Evolutionary conservation across 2,888 invertebrate genomes (phyloP).

Genomic region (Allophyes oxyacanthae): DNA sequence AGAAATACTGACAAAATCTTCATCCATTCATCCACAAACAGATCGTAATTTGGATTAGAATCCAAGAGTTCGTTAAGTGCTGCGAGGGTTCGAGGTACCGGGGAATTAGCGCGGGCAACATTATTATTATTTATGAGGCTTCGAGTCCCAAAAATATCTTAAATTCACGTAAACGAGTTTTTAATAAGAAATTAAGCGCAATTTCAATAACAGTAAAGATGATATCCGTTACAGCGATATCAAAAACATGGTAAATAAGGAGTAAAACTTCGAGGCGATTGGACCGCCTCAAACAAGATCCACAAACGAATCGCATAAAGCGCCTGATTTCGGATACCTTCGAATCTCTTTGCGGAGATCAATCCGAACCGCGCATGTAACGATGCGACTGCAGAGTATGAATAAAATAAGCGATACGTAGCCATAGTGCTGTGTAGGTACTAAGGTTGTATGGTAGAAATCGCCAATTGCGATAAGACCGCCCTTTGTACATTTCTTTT

Average conservation of each 20-base stretch:
- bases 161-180: neutral
- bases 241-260: conserved; percentile 30
- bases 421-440: too few relatives aligned
- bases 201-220: conserved; percentile 13
- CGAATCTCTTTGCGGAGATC: conserved; percentile 56
- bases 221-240: conserved; percentile 31
- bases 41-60: too few relatives aligned
- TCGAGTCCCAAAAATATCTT: neutral
- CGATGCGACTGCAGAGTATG: conserved; percentile 45
- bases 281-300: conserved; percentile 48
- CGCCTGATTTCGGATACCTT: conserved; percentile 52
- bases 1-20: too few relatives aligned
- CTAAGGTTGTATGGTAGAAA: too few relatives aligned
- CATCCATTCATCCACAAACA: too few relatives aligned
- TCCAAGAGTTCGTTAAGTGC: too few relatives aligned
- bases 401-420: neutral
- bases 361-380: conserved; percentile 53
- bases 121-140: too few relatives aligned
- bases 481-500: too few relatives aligned
- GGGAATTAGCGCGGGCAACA: too few relatives aligned
- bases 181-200: neutral
- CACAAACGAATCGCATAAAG: conserved; percentile 50
- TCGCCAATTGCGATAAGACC: too few relatives aligned
- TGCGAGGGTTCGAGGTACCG: too few relatives aligned
- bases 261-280: conserved; percentile 53